Conservation (phyloP, 1,140 invertebrate species). For the Mylabris phalerata region DNA sequence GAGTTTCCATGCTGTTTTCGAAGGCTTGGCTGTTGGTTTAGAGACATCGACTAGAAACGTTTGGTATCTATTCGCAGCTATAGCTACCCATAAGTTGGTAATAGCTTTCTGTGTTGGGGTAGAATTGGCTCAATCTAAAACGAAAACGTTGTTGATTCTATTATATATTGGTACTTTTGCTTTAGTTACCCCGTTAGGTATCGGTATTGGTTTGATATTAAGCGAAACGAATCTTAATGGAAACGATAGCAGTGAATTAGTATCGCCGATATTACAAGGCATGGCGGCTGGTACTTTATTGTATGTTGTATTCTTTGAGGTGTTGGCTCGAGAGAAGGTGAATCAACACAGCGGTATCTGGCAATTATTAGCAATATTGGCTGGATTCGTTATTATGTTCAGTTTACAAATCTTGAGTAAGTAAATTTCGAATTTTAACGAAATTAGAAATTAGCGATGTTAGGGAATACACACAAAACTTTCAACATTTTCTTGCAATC, state of each 20-base stretch:
- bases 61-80: constrained; percentile 67
- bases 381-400: constrained; percentile 73
- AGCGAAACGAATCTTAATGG: constrained; percentile 52
- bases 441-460: neutral
- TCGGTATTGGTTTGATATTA: constrained; percentile 61
- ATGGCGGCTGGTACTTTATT: constrained; percentile 81
- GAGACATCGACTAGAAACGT: constrained; percentile 53
- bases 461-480: constrained; percentile 12
- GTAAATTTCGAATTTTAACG: constrained; percentile 41
- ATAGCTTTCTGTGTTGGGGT: constrained; percentile 82
- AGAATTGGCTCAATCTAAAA: constrained; percentile 63
- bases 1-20: constrained; percentile 75
- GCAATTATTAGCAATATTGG: constrained; percentile 61
- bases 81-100: constrained; percentile 83
- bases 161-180: constrained; percentile 72
- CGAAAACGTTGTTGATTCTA: constrained; percentile 52
- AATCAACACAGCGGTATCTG: constrained; percentile 59
- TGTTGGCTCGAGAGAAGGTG: constrained; percentile 68
- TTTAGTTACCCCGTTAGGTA: constrained; percentile 69
- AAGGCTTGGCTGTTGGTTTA: constrained; percentile 73
- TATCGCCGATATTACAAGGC: constrained; percentile 67
- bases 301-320: constrained; percentile 89
- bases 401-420: constrained; percentile 68
- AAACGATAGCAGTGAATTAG: constrained; percentile 52
- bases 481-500: constrained; percentile 8